These are phyloP conservation scores for Agonopterix alstromeriana DNA, from an alignment of 2,888 invertebrate species.

Conservation along the genomic window DNA sequence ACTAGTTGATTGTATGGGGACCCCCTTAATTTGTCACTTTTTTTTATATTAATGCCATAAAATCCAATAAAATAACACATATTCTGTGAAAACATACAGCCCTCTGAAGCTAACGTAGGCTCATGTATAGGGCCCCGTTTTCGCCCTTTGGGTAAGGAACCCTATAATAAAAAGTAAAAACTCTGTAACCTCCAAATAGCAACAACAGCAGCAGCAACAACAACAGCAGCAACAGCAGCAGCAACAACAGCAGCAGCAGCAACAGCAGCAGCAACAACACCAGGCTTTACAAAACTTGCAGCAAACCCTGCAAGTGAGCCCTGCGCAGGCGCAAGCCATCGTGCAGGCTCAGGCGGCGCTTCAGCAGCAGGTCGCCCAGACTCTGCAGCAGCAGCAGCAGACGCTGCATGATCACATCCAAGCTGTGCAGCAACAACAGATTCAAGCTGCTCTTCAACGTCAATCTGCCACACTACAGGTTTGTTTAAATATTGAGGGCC, in stretches of 20 bases:
- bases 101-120: too few species aligned
- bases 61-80: too few species aligned
- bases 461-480: conserved; percentile 69
- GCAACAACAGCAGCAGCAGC: conserved; percentile 37
- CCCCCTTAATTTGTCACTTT: too few species aligned
- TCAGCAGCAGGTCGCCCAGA: conserved; percentile 66
- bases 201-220: conserved; percentile 38
- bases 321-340: conserved; percentile 64
- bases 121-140: too few species aligned
- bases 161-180: too few species aligned
- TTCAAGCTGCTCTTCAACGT: conserved; percentile 64
- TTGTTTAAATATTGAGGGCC: neutral
- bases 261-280: conserved; percentile 30
- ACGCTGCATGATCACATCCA: conserved; percentile 65
- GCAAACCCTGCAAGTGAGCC: conserved; percentile 60
- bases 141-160: too few species aligned
- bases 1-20: too few species aligned
- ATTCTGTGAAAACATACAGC: too few species aligned
- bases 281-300: conserved; percentile 52
- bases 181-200: conserved; percentile 16
- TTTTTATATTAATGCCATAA: too few species aligned
- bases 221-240: conserved; percentile 33
- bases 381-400: conserved; percentile 66
- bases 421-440: conserved; percentile 67
- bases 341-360: conserved; percentile 63